Conservation (phyloP, 2,888 invertebrate species). For the Clanis bilineata region DNA sequence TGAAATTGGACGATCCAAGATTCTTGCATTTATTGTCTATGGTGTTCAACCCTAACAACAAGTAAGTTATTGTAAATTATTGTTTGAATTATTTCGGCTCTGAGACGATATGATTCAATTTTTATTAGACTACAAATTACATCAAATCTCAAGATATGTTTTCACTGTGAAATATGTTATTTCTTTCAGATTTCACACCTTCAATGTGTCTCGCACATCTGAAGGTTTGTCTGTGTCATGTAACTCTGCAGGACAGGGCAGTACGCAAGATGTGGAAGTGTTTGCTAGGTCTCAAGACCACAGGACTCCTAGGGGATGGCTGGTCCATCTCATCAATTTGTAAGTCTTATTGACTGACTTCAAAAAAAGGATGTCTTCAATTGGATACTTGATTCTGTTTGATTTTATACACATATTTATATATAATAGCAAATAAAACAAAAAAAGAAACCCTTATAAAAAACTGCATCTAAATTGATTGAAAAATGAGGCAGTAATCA, state of each 20-base stretch:
- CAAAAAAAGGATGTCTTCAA: too few relatives aligned
- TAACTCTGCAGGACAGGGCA: constrained; percentile 76
- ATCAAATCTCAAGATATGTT: too few relatives aligned
- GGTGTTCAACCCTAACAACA: constrained; percentile 97
- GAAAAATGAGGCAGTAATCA: too few relatives aligned
- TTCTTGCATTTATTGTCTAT: constrained; percentile 95
- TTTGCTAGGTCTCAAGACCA: constrained; percentile 90
- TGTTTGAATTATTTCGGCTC: neutral
- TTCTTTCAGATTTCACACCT: constrained; percentile 89
- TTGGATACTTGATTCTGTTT: too few relatives aligned
- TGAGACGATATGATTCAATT: neutral
- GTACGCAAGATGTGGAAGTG: constrained; percentile 68
- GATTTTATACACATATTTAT: too few relatives aligned
- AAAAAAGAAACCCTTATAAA: too few relatives aligned
- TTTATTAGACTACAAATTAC: neutral
- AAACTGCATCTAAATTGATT: too few relatives aligned
- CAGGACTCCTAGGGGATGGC: constrained; percentile 95
- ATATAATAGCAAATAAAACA: too few relatives aligned
- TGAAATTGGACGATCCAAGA: constrained; percentile 97
- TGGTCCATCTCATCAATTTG: constrained; percentile 96
- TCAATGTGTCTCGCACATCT: constrained; percentile 89
- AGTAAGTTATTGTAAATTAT: constrained; percentile 80
- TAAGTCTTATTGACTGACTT: constrained; percentile 46
- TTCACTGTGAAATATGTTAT: neutral
- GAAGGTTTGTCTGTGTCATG: constrained; percentile 78